Percentiles rank a stretch among this genome's conserved stretches.
Conservation (phyloP, 2,888 invertebrate genomes). For the Pelosia muscerda region DNA sequence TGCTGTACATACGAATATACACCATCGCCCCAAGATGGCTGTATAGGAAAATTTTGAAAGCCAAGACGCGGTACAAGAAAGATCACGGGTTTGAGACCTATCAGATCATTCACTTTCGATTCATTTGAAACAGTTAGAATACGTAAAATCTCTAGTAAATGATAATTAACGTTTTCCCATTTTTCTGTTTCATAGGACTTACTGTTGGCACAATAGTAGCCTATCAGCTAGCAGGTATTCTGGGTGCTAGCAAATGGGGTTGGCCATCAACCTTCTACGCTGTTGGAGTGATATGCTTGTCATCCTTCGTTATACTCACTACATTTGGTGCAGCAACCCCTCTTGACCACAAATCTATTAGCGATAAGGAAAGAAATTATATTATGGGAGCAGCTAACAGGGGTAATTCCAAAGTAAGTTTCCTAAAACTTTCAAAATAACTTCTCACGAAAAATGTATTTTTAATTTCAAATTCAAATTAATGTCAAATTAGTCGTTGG, state of each 20-base stretch:
- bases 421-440: not conserved
- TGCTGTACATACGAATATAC: too few relatives aligned
- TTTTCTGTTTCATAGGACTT: conserved; percentile 75
- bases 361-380: conserved; percentile 76
- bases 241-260: conserved; percentile 84
- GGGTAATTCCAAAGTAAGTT: conserved; percentile 45
- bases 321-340: conserved; percentile 81
- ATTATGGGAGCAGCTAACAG: conserved; percentile 64
- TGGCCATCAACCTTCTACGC: conserved; percentile 90
- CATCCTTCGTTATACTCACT: conserved; percentile 78
- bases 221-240: conserved; percentile 87
- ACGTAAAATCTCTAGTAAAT: too few relatives aligned
- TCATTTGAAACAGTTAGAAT: too few relatives aligned
- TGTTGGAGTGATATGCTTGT: conserved; percentile 81
- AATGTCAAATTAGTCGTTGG: too few relatives aligned
- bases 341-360: conserved; percentile 71
- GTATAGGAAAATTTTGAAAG: too few relatives aligned
- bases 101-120: too few relatives aligned
- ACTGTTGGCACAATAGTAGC: conserved; percentile 89
- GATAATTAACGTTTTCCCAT: not conserved
- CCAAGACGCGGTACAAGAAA: too few relatives aligned
- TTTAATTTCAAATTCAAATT: too few relatives aligned
- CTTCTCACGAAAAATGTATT: too few relatives aligned
- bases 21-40: too few relatives aligned
- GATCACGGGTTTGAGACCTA: too few relatives aligned